phyloP scores from a whole-genome alignment of 2,113 vertebrate genomes.

The Lophura nycthemera region DNA sequence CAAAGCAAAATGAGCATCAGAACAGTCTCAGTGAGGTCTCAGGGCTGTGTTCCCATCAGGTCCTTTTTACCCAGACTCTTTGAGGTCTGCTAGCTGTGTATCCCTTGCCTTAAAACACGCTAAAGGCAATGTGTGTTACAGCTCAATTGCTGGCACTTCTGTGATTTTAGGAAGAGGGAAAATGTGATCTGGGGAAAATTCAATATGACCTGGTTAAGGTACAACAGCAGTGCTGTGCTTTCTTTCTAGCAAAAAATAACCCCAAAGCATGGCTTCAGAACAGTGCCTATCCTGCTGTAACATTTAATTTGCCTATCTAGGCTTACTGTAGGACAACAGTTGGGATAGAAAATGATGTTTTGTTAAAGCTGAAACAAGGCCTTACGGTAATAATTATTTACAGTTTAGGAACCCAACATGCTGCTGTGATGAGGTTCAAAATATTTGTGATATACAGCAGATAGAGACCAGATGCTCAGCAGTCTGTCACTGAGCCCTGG shows the following conservation, averaged over 20 bases:
- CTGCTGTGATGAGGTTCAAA: not conserved
- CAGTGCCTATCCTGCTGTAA: not conserved
- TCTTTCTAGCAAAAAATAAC: constrained; percentile 4
- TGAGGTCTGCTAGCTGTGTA: not conserved
- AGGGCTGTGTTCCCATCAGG: not conserved
- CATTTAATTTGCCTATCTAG: constrained; percentile 1
- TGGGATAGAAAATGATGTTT: constrained; percentile 18
- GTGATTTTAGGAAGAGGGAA: not conserved
- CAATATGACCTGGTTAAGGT: not conserved
- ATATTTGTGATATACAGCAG: not conserved
- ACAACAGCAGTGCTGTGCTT: not conserved
- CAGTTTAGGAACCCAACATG: not conserved
- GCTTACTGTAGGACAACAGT: constrained; percentile 1
- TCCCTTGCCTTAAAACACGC: not conserved
- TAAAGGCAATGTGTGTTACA: not conserved
- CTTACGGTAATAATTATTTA: constrained; percentile 31
- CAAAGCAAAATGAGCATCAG: rapidly evolving
- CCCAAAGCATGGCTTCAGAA: constrained; percentile 3
- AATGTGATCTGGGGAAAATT: not conserved
- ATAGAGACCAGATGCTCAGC: constrained; percentile 43
- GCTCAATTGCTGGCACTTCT: not conserved
- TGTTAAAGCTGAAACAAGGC: constrained; percentile 40
- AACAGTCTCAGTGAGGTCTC: not conserved
- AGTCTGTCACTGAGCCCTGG: constrained; percentile 34
- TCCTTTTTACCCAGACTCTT: not conserved